Evolutionary conservation across 1,140 invertebrate species (phyloP), one percentile per base, ranked within the genome.

Genomic region (Drosophila sproati): DNA sequence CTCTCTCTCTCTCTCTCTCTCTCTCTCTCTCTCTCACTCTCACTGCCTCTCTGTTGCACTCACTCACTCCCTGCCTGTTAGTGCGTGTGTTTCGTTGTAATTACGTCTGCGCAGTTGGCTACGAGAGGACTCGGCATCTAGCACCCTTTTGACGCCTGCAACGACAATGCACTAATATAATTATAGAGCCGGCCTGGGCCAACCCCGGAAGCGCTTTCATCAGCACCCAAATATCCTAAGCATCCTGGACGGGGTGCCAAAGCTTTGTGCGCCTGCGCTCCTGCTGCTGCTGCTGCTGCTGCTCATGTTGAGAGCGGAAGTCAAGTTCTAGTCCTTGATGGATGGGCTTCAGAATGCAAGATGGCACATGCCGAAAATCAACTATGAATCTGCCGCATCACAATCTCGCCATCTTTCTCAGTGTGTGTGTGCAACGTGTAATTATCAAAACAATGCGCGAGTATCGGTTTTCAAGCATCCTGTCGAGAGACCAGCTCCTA

Each of bases 401-500:
- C 57, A 57, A 80, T 69, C 57, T 55, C 60, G 31, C 41, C 51
- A 71, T 71, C 54, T 70, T 34, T 73, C 59, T 54, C 5, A n/a
- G 0, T 43, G 2, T 43, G 10, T 43, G 39, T n/a, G 50, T 54
- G 80, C 80, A 89, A 64, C 54, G 54, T 86, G 80, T 90, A 90
- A 90, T 90, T 90, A 90, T 82, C 59, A 62, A 47, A 66, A 88
- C 73, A 87, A 82, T 62, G 51, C 48, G 20, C 67, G 63, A 87
- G 78, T 88, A 91, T 91, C 88, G 81, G 80, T 87, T 91, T 91
- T 88, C 88, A 91, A 55, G 78, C 85, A 88, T 88, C 85, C 85
- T 88, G 82, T 77, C 48, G 56, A 64, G 35, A 48, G n/a, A 28
- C 35, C 39, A 43, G 39, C 39, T 43, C 39, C 39, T n/a, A 43